Percentiles rank a stretch among this genome's conserved stretches.
phyloP scores from a whole-genome alignment of 2,888 invertebrate species.

The Parthenolecanium corni region DNA sequence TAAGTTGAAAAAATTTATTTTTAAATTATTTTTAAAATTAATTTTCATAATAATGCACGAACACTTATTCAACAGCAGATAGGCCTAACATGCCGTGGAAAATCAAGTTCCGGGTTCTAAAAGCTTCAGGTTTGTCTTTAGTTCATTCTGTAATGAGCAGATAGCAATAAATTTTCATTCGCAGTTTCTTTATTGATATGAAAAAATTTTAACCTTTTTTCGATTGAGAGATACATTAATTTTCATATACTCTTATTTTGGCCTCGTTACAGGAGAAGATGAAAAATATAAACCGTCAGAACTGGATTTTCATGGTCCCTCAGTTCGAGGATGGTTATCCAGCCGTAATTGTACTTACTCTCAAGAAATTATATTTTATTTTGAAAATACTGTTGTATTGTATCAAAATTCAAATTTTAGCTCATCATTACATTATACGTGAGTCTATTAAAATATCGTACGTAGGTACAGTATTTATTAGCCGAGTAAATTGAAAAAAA shows the following conservation, averaged over 20 bases:
- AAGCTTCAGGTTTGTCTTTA: slow-evolving; percentile 18
- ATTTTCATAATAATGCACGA: no score
- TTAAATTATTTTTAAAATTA: background rate
- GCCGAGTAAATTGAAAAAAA: no score
- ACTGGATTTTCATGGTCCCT: slow-evolving; percentile 79
- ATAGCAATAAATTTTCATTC: no score
- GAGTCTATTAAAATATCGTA: no score
- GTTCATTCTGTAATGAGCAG: background rate
- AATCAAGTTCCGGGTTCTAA: slow-evolving; percentile 18
- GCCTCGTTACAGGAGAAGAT: slow-evolving; percentile 61
- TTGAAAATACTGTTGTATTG: slow-evolving; percentile 62
- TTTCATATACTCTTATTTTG: no score
- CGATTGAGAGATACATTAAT: no score
- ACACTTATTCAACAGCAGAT: no score
- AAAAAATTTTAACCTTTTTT: no score
- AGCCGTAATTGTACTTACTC: slow-evolving; percentile 57
- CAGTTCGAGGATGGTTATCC: slow-evolving; percentile 84
- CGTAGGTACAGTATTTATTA: no score
- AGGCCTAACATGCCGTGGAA: no score
- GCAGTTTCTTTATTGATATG: no score
- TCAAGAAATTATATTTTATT: slow-evolving; percentile 76
- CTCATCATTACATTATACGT: slow-evolving; percentile 92
- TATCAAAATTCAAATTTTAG: slow-evolving; percentile 82
- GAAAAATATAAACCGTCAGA: slow-evolving; percentile 71
- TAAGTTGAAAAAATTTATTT: no score